Conservation (phyloP, 2,888 invertebrate species). For the Miltochrista miniata region DNA sequence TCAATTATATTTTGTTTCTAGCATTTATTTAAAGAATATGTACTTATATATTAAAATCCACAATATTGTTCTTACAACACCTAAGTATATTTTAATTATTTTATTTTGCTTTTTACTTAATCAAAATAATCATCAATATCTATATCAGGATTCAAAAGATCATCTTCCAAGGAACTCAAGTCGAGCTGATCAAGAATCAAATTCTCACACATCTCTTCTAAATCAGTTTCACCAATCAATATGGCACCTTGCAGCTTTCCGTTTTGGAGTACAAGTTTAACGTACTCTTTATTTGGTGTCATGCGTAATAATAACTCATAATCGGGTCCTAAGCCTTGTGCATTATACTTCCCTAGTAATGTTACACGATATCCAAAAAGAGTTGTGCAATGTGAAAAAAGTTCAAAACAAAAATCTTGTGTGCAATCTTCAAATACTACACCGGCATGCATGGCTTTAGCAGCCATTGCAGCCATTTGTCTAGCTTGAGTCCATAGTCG, state of each 20-base stretch:
- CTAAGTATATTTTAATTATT: not conserved
- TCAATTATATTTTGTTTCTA: no score
- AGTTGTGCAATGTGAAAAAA: conserved; percentile 98
- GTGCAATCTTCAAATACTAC: conserved; percentile 85
- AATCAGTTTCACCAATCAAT: conserved; percentile 97
- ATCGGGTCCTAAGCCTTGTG: conserved; percentile 90
- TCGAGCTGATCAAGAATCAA: conserved; percentile 97
- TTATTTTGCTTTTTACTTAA: conserved; percentile 65
- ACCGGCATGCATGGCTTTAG: conserved; percentile 91
- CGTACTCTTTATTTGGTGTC: conserved; percentile 91
- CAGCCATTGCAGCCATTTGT: conserved; percentile 98
- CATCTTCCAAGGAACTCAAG: conserved; percentile 93
- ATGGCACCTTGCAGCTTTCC: conserved; percentile 96
- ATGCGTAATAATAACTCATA: conserved; percentile 94
- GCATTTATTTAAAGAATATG: not conserved
- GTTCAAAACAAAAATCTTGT: conserved; percentile 98
- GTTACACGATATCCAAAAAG: conserved; percentile 98
- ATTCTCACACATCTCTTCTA: conserved; percentile 99
- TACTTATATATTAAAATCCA: not conserved
- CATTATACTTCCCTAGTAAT: conserved; percentile 96
- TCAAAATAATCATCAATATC: conserved; percentile 99
- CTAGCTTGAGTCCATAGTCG: conserved; percentile 98
- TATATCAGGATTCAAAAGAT: conserved; percentile 96
- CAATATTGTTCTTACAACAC: not conserved
- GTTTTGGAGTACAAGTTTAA: conserved; percentile 94